phyloP scores from a whole-genome alignment of 1,140 invertebrate genomes.

The Oryzaephilus surinamensis region DNA sequence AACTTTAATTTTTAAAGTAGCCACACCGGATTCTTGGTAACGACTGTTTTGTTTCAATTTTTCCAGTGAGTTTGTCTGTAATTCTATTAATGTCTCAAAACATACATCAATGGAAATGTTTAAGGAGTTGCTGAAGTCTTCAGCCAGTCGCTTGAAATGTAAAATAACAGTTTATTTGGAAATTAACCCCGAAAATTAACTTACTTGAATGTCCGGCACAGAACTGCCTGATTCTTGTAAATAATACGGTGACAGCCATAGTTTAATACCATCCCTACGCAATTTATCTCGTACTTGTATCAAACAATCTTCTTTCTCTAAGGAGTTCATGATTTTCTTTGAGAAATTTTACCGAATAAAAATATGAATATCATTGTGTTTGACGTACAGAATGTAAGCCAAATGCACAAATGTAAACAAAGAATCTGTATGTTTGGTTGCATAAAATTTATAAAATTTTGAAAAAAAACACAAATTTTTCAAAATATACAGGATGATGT shows the following conservation, averaged over 20 bases:
- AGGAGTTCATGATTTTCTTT: too few relatives aligned
- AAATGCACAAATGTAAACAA: too few relatives aligned
- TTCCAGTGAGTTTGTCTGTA: conserved; percentile 57
- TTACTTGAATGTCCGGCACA: conserved; percentile 33
- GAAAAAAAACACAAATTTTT: too few relatives aligned
- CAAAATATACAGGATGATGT: too few relatives aligned
- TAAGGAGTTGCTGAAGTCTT: conserved; percentile 43
- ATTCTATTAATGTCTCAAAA: conserved; percentile 41
- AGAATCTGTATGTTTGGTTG: too few relatives aligned
- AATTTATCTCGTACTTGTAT: conserved; percentile 53
- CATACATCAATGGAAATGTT: conserved; percentile 42
- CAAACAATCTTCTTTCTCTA: conserved; percentile 49
- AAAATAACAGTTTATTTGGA: conserved; percentile 6
- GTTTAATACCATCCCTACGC: conserved; percentile 52
- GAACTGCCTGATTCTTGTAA: too few relatives aligned
- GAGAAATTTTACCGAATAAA: too few relatives aligned
- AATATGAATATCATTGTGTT: too few relatives aligned
- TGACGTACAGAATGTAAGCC: too few relatives aligned
- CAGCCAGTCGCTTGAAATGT: conserved; percentile 45
- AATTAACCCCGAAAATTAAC: conserved; percentile 27
- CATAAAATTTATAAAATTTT: too few relatives aligned
- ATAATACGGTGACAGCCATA: conserved; percentile 62
- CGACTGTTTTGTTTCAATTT: conserved; percentile 50
- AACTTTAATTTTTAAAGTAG: conserved; percentile 49
- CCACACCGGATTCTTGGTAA: conserved; percentile 52